Evolutionary conservation across 2,113 vertebrate species (phyloP), one percentile per base, ranked within the genome.

Genomic region (Eulemur macaco): DNA sequence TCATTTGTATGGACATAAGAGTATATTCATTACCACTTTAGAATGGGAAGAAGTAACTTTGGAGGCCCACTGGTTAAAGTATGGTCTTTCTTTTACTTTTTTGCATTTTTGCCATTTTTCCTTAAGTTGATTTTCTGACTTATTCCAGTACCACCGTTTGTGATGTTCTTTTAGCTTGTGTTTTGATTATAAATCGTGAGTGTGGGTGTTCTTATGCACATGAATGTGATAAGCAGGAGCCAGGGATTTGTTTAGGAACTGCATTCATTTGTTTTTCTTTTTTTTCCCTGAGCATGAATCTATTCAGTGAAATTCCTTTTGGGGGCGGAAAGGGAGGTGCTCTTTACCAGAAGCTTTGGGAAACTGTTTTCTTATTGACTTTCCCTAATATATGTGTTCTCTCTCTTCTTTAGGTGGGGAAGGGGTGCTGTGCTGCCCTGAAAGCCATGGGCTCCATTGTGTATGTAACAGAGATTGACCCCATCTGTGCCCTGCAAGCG

Each of bases 371-470:
- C 86, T 88, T 4, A 0, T 34, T 77, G 76, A 73, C 69, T 97
- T 64, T 63, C 50, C 23, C 71, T 89, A 10, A 68, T 69, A 29
- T 56, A 17, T 71, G 1, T 69, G 10, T 73, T 96, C 31, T 69
- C 83, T 91, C 58, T 42, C 81, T 8, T 95, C 50, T 60, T 37
- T 98, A 99, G 99, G 99, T 99, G 5, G 99, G 99, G 0, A 99
- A 99, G 97, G 99, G 99, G 76, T 99, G 99, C 98, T 99, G 99
- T 11, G 99, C 99, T 12, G 99, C 99, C 34, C 98, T 99, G 60
- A 99, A 99, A 98, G 99, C 99, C 47, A 99, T 99, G 99, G 99
- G 99, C 95, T 99, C 99, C 98, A 99, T 99, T 42, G 99, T 99
- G 39, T 99, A 99, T 23, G 99, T 99, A 86, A 99, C 99, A 8